Base-by-base conservation (phyloP, 2,113 vertebrate genomes). In the Chaetodon auriga region DNA sequence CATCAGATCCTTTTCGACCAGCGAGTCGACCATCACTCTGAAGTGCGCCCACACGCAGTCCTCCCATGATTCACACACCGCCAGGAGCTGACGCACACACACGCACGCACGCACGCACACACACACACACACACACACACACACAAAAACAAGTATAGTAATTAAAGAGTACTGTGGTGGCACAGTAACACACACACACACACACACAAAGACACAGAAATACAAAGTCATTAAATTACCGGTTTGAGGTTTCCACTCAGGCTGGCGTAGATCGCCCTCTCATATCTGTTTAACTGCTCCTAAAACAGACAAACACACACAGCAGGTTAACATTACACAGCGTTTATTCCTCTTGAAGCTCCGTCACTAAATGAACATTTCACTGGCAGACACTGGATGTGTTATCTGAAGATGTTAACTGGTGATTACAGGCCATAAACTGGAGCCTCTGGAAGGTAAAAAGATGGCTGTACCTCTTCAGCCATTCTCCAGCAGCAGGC, bases 11-110 rank as follows among this genome's bases (percentile, higher is more conserved):
- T 99, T 98, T 60, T 99, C 98, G 0, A 99, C 97, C 71, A 99
- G 95, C 3, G 95, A 96, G 94, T 99, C 98, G 14, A 99, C 98
- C 97, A 98, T 97, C 54, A 99, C 97, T 23, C 96, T 96, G 92
- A 99, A 99, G 93, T 97, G 96, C 0, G 98, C 97, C 98, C 98
- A 99, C 14, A 99, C 96, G 0, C 96, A 96, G 88, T 99, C 98
- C 91, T 99, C 97, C 98, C 98, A 99, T 0, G 97, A 96, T 19
- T 99, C 97, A 19, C 98, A 99, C 84, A 98, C 98, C 0, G 97
- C 96, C 88, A 99, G 95, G 53, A 99, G 93, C 98, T 99, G 96
- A 70, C 5, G 71, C 21, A 78, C 8, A 58, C 13, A 58, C 5
- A 54, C 51, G 57, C 13, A 54, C 30, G 3, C 30, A 30, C 30